Evolutionary conservation across 2,113 vertebrate genomes (phyloP).

Genomic region (Lasiurus cinereus): DNA sequence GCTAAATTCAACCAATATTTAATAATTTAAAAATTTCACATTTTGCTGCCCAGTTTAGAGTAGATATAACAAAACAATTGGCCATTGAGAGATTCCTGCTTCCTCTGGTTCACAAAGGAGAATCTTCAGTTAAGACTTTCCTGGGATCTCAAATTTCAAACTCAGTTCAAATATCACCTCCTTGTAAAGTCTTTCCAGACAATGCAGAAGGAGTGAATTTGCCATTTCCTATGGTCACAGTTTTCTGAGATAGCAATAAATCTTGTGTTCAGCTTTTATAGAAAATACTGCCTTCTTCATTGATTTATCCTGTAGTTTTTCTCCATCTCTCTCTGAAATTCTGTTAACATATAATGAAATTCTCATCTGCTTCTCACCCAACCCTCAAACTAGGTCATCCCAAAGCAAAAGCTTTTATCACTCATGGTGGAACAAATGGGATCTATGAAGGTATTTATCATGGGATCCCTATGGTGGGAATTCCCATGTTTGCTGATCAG

Average conservation of each 20-base stretch:
- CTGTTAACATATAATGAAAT: not conserved
- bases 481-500: constrained; percentile 93
- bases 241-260: not conserved
- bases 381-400: constrained; percentile 88
- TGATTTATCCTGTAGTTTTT: not conserved
- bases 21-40: not conserved
- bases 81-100: not conserved
- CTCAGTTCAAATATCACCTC: not conserved
- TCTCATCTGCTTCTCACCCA: accelerated
- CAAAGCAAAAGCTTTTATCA: constrained; percentile 92
- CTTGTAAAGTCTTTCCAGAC: not conserved
- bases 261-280: not conserved
- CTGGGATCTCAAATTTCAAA: not conserved
- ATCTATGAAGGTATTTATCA: constrained; percentile 96
- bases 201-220: not conserved
- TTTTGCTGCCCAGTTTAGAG: not conserved
- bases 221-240: not conserved
- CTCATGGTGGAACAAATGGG: constrained; percentile 94
- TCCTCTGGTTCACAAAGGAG: not conserved
- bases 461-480: constrained; percentile 91
- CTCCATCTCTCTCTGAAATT: not conserved
- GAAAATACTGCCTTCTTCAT: not conserved
- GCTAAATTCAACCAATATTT: not conserved
- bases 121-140: not conserved
- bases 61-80: not conserved